Percentiles rank a stretch among this genome's conserved stretches.
Conservation (phyloP, 2,888 invertebrate species). For the Liopterus haemorrhoidalis region DNA sequence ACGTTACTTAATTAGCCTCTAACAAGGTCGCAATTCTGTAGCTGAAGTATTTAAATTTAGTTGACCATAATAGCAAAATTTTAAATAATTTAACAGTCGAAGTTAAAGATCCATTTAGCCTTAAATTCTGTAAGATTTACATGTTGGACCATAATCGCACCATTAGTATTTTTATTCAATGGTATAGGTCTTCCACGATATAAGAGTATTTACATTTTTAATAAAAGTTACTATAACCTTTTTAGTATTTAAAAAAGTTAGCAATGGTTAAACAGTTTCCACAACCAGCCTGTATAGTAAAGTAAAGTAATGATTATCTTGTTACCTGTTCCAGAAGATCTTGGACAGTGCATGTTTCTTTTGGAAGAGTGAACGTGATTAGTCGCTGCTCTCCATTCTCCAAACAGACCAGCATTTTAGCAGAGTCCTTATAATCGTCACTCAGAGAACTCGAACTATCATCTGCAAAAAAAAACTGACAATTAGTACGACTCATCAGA, state of each 20-base stretch:
- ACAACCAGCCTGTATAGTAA: background rate
- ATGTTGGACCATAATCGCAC: too few relatives aligned
- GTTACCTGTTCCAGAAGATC: constrained; percentile 72
- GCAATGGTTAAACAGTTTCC: too few relatives aligned
- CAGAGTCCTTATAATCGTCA: constrained; percentile 57
- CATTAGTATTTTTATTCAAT: too few relatives aligned
- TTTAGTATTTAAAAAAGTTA: background rate
- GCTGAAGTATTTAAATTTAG: too few relatives aligned
- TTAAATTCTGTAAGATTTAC: too few relatives aligned
- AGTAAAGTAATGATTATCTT: background rate
- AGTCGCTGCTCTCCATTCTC: constrained; percentile 73
- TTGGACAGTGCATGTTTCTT: constrained; percentile 75
- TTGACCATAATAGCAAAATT: too few relatives aligned
- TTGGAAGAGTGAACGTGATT: constrained; percentile 75
- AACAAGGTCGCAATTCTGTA: too few relatives aligned
- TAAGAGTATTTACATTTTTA: too few relatives aligned
- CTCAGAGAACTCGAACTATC: constrained; percentile 49
- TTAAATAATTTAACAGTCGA: too few relatives aligned
- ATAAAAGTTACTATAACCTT: constrained; percentile 8
- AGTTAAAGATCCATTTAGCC: too few relatives aligned
- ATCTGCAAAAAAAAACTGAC: constrained; percentile 39
- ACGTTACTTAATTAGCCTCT: too few relatives aligned
- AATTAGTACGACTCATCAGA: constrained; percentile 4
- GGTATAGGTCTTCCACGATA: too few relatives aligned
- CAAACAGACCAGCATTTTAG: constrained; percentile 73